Evolutionary conservation across 2,113 vertebrate species (phyloP).

Genomic region (Romanogobio albipinnatus): DNA sequence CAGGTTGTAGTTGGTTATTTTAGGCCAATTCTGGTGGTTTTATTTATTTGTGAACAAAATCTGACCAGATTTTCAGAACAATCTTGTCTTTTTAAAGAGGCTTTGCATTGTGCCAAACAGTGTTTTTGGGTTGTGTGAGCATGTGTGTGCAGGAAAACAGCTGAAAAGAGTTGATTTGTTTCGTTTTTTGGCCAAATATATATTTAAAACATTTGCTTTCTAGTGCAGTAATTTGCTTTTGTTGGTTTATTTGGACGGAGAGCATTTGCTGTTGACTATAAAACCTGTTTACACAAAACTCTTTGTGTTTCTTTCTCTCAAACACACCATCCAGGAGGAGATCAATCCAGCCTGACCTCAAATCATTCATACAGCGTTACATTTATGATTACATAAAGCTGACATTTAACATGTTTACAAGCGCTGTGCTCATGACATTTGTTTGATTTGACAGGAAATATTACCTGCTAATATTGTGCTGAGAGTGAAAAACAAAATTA

Average conservation of each 20-base stretch:
- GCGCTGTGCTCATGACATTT: neutral
- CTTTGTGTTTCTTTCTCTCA: neutral
- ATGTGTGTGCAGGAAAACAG: neutral
- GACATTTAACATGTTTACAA: neutral
- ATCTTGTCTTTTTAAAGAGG: no score
- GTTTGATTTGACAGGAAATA: constrained; percentile 1
- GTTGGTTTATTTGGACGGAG: constrained; percentile 39
- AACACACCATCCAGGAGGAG: neutral
- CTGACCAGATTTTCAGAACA: no score
- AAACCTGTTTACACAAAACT: constrained; percentile 4
- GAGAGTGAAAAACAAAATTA: neutral
- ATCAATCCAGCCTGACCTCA: neutral
- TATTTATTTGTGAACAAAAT: neutral
- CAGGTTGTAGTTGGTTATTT: neutral
- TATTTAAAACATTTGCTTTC: neutral
- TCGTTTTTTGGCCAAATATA: constrained; percentile 17
- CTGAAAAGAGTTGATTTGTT: neutral
- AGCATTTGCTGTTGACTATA: constrained; percentile 26
- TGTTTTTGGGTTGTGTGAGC: neutral
- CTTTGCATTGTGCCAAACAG: constrained; percentile 5
- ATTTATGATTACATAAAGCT: neutral
- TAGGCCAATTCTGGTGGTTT: neutral
- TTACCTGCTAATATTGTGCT: neutral
- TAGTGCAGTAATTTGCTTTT: constrained; percentile 14
- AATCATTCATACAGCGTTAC: neutral